Evolutionary conservation across 1,140 invertebrate species (phyloP).

Genomic region (Neelides sp.): DNA sequence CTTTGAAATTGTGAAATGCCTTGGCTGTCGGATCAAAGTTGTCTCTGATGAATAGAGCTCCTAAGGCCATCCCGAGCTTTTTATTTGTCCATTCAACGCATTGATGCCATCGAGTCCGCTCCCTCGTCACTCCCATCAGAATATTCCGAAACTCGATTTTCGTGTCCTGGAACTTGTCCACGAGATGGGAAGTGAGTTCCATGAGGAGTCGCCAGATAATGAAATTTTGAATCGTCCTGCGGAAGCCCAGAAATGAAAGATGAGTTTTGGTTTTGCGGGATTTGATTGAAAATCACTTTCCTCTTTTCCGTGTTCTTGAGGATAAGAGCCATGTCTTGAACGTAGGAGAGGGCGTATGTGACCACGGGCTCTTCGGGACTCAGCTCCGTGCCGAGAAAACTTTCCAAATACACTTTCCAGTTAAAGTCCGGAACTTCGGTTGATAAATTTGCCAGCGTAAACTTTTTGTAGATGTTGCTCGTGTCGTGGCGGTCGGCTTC

Average conservation of each 20-base stretch:
- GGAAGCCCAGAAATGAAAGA: too few species aligned
- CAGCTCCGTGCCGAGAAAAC: slow-evolving; percentile 51
- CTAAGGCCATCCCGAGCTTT: slow-evolving; percentile 68
- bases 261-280: too few species aligned
- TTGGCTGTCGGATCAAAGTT: slow-evolving; percentile 75
- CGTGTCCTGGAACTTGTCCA: slow-evolving; percentile 59
- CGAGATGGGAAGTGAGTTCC: slow-evolving; percentile 66
- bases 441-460: slow-evolving; percentile 51
- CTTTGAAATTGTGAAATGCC: too few species aligned
- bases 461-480: slow-evolving; percentile 58
- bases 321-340: slow-evolving; percentile 61
- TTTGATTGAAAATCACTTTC: too few species aligned
- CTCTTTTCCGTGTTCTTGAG: slow-evolving; percentile 51
- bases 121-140: slow-evolving; percentile 60
- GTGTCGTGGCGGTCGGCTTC: slow-evolving; percentile 73
- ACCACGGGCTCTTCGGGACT: slow-evolving; percentile 59
- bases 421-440: slow-evolving; percentile 56
- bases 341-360: slow-evolving; percentile 63
- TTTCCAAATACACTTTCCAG: slow-evolving; percentile 61
- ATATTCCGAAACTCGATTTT: slow-evolving; percentile 67
- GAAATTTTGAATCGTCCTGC: slow-evolving; percentile 67
- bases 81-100: slow-evolving; percentile 78
- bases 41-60: slow-evolving; percentile 63
- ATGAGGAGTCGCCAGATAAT: slow-evolving; percentile 67
- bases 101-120: slow-evolving; percentile 62